phyloP scores from a whole-genome alignment of 2,113 vertebrate genomes.

The Lonchura striata region DNA sequence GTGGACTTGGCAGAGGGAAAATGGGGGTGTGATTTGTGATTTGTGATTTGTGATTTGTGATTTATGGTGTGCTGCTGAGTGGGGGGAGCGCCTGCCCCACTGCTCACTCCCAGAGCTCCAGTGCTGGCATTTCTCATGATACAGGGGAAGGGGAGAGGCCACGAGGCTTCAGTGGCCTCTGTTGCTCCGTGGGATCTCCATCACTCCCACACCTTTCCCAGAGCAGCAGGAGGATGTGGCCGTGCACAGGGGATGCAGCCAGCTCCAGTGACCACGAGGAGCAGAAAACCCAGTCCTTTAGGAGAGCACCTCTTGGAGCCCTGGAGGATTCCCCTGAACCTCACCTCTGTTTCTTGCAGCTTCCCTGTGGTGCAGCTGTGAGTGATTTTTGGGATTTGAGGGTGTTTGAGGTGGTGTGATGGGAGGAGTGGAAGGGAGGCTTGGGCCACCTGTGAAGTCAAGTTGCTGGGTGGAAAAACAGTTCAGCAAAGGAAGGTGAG shows the following conservation, averaged over 20 bases:
- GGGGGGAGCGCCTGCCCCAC: background rate
- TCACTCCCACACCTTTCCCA: background rate
- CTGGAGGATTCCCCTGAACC: background rate
- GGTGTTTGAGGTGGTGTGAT: rapidly evolving
- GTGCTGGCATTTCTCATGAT: background rate
- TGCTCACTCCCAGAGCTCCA: rapidly evolving
- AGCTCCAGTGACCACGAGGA: rapidly evolving
- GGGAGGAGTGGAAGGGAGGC: background rate
- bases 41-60: background rate
- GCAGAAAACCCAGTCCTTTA: background rate
- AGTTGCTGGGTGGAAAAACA: background rate
- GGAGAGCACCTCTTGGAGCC: background rate
- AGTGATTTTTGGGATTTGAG: background rate
- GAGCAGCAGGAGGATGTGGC: background rate
- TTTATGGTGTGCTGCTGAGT: background rate
- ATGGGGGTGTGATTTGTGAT: background rate
- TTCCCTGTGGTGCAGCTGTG: rapidly evolving
- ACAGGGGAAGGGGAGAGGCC: background rate
- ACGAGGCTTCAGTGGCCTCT: background rate
- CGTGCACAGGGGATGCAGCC: rapidly evolving
- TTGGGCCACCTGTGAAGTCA: background rate
- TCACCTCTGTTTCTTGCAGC: background rate
- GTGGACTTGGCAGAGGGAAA: background rate
- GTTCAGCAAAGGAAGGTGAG: background rate
- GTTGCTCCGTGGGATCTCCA: rapidly evolving